These are phyloP conservation scores for Melolontha melolontha DNA, from an alignment of 2,888 invertebrate species.

Conservation along the genomic window DNA sequence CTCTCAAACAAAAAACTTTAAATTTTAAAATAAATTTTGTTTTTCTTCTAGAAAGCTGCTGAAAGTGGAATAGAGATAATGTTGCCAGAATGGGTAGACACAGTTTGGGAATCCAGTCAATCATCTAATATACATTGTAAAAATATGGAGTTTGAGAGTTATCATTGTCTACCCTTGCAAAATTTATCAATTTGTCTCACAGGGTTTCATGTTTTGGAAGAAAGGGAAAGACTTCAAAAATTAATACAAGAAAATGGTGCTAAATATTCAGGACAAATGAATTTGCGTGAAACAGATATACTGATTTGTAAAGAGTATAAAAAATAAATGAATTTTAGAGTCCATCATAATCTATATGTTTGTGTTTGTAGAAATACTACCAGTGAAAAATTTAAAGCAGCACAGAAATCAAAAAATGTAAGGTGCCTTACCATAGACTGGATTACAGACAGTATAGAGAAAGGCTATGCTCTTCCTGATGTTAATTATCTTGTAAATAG, in stretches of 20 bases:
- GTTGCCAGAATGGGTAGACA: slow-evolving; percentile 82
- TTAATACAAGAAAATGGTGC: slow-evolving; percentile 82
- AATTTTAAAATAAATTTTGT: slow-evolving; percentile 44
- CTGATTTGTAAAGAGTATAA: slow-evolving; percentile 70
- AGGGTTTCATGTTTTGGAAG: slow-evolving; percentile 71
- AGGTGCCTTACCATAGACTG: slow-evolving; percentile 81
- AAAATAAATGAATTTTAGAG: not conserved
- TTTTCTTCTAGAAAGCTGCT: slow-evolving; percentile 73
- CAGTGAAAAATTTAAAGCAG: slow-evolving; percentile 80
- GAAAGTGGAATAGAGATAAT: slow-evolving; percentile 78
- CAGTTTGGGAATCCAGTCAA: slow-evolving; percentile 82
- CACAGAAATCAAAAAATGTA: slow-evolving; percentile 65
- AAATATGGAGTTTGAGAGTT: slow-evolving; percentile 73
- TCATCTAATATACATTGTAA: slow-evolving; percentile 72
- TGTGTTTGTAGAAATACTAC: slow-evolving; percentile 70
- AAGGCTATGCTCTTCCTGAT: slow-evolving; percentile 77
- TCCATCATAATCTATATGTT: slow-evolving; percentile 6
- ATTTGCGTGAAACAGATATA: slow-evolving; percentile 69
- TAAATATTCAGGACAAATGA: slow-evolving; percentile 63
- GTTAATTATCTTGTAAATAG: slow-evolving; percentile 71
- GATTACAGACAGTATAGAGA: slow-evolving; percentile 81
- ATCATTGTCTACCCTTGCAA: slow-evolving; percentile 79
- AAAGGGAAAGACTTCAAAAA: slow-evolving; percentile 76
- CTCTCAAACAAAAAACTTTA: slow-evolving; percentile 51
- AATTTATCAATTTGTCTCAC: slow-evolving; percentile 84